phyloP scores from a whole-genome alignment of 2,888 invertebrate genomes.

The Abscondita cerata region DNA sequence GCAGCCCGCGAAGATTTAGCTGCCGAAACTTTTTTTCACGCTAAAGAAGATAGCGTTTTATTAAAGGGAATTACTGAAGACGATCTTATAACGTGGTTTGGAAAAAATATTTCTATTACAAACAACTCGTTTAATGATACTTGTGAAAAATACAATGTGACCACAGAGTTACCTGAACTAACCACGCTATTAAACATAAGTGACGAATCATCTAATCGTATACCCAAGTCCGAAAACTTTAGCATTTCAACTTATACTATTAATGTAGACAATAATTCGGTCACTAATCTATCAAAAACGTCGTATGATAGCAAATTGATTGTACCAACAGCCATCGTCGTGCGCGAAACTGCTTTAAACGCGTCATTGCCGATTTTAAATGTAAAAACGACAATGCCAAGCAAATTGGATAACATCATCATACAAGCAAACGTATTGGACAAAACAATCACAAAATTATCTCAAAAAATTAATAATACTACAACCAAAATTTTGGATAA shows the following conservation, averaged over 20 bases:
- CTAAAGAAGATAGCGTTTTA: conserved; percentile 65
- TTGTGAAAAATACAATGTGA: not conserved
- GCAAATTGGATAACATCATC: conserved; percentile 19
- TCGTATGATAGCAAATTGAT: conserved; percentile 30
- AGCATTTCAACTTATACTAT: conserved; percentile 49
- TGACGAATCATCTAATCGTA: conserved; percentile 30
- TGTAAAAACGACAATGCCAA: not conserved
- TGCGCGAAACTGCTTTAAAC: conserved; percentile 14
- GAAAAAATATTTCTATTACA: conserved; percentile 64
- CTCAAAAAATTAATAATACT: not conserved
- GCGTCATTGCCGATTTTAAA: not conserved
- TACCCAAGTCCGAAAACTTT: conserved; percentile 42
- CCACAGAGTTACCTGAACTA: conserved; percentile 10
- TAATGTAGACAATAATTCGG: conserved; percentile 47
- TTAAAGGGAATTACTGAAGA: conserved; percentile 69
- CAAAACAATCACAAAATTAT: not conserved
- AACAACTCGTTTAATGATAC: conserved; percentile 12
- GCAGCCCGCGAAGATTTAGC: conserved; percentile 68
- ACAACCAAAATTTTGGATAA: not conserved
- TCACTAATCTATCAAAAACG: conserved; percentile 33
- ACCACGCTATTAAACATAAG: conserved; percentile 3
- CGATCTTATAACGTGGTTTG: conserved; percentile 73
- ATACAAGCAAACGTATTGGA: conserved; percentile 13
- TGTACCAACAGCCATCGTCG: conserved; percentile 36
- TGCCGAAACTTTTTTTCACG: conserved; percentile 71